Percentiles rank a stretch among this genome's conserved stretches.
These are phyloP conservation scores for Malurus alboscapulatus DNA, from an alignment of 2,113 vertebrate genomes.

Conservation along the genomic window DNA sequence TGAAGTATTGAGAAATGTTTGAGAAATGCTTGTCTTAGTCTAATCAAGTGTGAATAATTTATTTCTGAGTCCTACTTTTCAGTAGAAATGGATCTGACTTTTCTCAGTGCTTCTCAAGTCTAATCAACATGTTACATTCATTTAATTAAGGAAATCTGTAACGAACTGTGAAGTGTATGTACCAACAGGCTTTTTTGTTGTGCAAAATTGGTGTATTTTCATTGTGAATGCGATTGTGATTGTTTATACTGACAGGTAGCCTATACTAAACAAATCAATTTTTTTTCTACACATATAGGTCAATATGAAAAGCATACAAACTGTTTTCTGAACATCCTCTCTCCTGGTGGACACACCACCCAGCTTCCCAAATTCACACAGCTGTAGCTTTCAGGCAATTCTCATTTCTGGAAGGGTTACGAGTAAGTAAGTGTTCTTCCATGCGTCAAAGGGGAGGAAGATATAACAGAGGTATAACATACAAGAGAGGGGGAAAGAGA, in stretches of 20 bases:
- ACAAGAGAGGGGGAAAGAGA: neutral
- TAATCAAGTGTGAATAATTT: slow-evolving; percentile 83
- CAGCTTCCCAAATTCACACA: neutral
- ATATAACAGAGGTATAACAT: neutral
- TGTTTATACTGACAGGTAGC: neutral
- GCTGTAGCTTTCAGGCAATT: neutral
- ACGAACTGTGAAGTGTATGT: neutral
- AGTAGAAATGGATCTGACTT: slow-evolving; percentile 72
- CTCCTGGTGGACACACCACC: neutral
- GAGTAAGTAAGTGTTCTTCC: neutral
- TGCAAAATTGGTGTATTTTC: neutral
- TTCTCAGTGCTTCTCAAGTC: slow-evolving; percentile 66
- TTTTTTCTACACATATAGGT: neutral
- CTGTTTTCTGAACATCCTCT: neutral
- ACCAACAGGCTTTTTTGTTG: neutral
- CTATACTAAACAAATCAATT: neutral
- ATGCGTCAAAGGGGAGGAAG: neutral
- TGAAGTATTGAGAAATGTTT: slow-evolving; percentile 73
- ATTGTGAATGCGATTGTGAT: neutral
- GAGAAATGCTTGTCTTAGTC: slow-evolving; percentile 78
- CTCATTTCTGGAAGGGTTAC: slow-evolving; percentile 9
- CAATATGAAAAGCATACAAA: neutral
- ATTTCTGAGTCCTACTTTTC: slow-evolving; percentile 76
- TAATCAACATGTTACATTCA: slow-evolving; percentile 70
- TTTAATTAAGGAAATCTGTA: slow-evolving; percentile 71